Base-by-base conservation (phyloP, 2,888 invertebrate species). In the Cheilosia urbana region DNA sequence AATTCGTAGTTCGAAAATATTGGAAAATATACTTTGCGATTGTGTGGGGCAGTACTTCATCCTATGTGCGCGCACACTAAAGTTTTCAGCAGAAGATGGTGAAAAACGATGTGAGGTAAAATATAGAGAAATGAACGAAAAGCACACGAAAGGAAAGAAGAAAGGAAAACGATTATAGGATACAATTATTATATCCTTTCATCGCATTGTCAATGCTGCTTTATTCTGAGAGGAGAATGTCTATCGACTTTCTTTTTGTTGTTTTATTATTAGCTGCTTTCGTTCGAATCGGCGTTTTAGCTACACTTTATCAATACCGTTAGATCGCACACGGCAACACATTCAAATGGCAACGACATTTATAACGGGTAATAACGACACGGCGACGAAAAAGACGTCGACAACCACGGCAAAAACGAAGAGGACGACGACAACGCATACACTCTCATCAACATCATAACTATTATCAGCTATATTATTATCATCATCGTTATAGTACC, bases 391-490 rank as follows among this genome's bases (percentile, higher is more conserved):
- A 55, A 68, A 55, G 58, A 79, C 21, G 65, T 58, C 19, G 51
- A 73, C 62, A 45, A 66, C 66, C 13, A 72, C 72, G 42, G 37
- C 47, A 34, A 57, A 45, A 24, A 69, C 21, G 62, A 73, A 40
- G 49, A 73, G 42, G 65, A 71, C 55, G 40, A 81, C 76, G 71
- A 81, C 62, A 85, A 81, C 66, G 57, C 71, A 85, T 71, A 85
- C 81, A 81, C 81, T 76, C 72, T 81, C 72, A 65, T 75, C 40
- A 75, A 71, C 75, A 85, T 85, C 81, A 85, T 80, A 47, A 80
- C 63, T 42, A 80, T 85, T 72, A 85, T 60, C 66, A 81, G 71
- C 60, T 85, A 71, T 81, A 71, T 72, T 76, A 85, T 81, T 62
- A 80, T 68, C 77, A 68, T 68, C 55, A 81, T 72, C 76, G 76